phyloP scores from a whole-genome alignment of 2,888 invertebrate genomes.

The Serrognathus titanus region DNA sequence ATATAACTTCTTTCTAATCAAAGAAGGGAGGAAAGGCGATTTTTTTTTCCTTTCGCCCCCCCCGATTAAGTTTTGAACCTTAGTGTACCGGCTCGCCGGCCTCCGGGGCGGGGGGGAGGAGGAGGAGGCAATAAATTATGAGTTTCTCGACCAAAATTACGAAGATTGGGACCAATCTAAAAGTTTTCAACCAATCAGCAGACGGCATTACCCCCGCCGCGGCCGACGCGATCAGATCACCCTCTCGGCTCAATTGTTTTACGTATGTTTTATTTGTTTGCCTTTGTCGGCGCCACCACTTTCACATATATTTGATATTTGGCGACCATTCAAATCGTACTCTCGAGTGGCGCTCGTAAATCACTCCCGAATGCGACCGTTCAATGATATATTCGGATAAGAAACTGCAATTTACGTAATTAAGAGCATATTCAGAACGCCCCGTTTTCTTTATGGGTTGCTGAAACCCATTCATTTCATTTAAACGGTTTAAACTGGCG shows the following conservation, averaged over 20 bases:
- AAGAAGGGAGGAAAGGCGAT: background rate
- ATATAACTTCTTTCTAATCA: background rate
- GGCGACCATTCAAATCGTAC: constrained; percentile 7
- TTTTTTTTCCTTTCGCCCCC: no score
- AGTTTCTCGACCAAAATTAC: constrained; percentile 47
- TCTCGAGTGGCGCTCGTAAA: background rate
- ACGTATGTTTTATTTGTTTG: constrained; percentile 38
- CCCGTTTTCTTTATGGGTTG: no score
- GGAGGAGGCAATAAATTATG: constrained; percentile 46
- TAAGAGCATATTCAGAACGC: no score
- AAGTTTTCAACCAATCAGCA: constrained; percentile 47
- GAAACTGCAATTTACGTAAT: no score
- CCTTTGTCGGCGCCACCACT: constrained; percentile 32
- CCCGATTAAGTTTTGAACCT: constrained; percentile 1
- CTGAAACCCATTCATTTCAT: no score
- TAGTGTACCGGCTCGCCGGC: constrained; percentile 13
- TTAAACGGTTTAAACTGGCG: no score
- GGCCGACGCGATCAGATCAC: constrained; percentile 23
- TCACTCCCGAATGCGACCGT: no score
- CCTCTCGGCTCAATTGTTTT: constrained; percentile 39
- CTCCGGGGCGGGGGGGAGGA: background rate
- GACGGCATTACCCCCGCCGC: constrained; percentile 33
- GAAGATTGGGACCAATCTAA: constrained; percentile 46
- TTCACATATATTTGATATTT: constrained; percentile 4
- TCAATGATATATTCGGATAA: no score